phyloP scores from a whole-genome alignment of 2,797 vertebrate genomes.

The Gymnoscopelus microlampas region DNA sequence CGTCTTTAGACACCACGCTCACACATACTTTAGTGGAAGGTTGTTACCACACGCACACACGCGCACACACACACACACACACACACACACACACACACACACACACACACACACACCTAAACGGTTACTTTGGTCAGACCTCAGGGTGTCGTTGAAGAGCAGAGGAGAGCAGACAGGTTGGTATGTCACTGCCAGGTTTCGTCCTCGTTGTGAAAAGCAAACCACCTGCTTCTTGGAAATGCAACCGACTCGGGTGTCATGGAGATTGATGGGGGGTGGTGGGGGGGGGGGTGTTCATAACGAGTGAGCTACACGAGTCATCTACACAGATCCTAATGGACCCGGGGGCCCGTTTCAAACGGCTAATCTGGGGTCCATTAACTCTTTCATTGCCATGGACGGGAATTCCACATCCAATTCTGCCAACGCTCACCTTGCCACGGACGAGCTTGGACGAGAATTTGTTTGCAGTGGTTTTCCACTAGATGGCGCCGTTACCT shows the following conservation, averaged over 20 bases:
- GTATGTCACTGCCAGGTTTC: constrained; percentile 3
- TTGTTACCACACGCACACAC: constrained; percentile 13
- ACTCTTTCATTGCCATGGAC: too few relatives aligned
- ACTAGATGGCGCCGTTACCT: too few relatives aligned
- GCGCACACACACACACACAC: background rate
- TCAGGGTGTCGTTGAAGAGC: background rate
- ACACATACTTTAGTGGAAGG: too few relatives aligned
- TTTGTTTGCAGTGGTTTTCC: too few relatives aligned
- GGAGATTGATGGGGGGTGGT: background rate
- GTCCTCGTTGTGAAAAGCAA: constrained; percentile 34
- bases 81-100: constrained; percentile 7
- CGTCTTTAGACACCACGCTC: constrained; percentile 3
- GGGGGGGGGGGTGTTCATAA: too few relatives aligned
- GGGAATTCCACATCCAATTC: too few relatives aligned
- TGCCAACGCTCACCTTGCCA: too few relatives aligned
- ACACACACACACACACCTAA: background rate
- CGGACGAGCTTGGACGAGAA: too few relatives aligned
- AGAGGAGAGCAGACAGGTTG: constrained; percentile 58
- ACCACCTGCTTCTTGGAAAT: constrained; percentile 54
- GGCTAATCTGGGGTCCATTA: too few relatives aligned
- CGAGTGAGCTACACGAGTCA: too few relatives aligned
- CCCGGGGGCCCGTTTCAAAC: too few relatives aligned
- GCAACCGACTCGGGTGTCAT: constrained; percentile 31
- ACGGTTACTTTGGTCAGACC: background rate
- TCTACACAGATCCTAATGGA: too few relatives aligned